A percentile compares a stretch with the other conserved stretches of the same genome.
Evolutionary conservation across 2,113 vertebrate species (phyloP).

Genomic region (Platysteira castanea): DNA sequence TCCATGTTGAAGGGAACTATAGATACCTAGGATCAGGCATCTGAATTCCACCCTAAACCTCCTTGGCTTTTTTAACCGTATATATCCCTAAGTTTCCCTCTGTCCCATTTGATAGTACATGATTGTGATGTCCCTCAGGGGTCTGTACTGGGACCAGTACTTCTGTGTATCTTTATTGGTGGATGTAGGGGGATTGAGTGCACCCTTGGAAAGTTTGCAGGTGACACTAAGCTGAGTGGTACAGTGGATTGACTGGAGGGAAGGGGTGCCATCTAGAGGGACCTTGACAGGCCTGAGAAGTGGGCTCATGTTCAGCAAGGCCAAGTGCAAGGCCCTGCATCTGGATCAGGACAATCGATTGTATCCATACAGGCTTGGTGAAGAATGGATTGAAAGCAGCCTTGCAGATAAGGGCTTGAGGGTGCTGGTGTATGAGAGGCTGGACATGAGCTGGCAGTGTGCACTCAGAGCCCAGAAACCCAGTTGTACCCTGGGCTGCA

Average conservation of each 20-base stretch:
- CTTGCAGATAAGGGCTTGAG: neutral
- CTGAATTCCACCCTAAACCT: neutral
- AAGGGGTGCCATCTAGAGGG: neutral
- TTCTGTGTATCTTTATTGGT: neutral
- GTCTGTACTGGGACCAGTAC: neutral
- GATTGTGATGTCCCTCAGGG: neutral
- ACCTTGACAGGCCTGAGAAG: neutral
- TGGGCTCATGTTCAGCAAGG: accelerated
- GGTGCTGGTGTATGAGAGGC: neutral
- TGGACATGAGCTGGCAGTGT: neutral
- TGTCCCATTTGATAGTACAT: neutral
- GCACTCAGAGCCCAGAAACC: neutral
- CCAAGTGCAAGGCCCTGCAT: neutral
- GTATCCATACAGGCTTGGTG: neutral
- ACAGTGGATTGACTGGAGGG: neutral
- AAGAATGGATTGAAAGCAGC: neutral
- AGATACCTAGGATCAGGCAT: neutral
- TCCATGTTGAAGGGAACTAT: neutral
- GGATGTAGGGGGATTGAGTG: neutral
- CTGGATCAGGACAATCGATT: neutral
- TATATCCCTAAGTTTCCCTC: neutral
- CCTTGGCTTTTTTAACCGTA: neutral
- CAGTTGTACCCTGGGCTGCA: accelerated
- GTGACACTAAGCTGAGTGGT: neutral
- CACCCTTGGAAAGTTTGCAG: neutral